Conservation (phyloP, 2,113 vertebrate species). For the Platichthys stellatus region DNA sequence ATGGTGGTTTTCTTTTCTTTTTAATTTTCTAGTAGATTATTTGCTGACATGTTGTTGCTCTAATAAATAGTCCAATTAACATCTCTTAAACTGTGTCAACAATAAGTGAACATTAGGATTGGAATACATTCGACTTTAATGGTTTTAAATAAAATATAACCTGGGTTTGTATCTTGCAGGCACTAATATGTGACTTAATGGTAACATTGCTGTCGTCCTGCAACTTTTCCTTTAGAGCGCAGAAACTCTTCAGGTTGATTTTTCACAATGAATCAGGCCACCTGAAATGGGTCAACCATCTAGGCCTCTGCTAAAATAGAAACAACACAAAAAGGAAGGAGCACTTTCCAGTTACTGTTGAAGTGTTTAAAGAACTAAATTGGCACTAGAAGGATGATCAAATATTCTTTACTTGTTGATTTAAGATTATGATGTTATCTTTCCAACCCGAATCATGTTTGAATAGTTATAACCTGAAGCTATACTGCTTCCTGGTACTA, state of each 20-base stretch:
- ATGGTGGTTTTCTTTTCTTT: too few species aligned
- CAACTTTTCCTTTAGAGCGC: neutral
- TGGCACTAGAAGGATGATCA: neutral
- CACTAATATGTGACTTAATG: neutral
- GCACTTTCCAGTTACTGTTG: neutral
- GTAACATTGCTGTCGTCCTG: neutral
- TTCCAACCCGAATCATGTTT: neutral
- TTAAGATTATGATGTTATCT: neutral
- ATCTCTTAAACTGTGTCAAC: neutral
- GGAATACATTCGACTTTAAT: too few species aligned
- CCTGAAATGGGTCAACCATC: constrained; percentile 39
- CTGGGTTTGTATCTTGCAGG: too few species aligned
- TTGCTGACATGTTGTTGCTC: too few species aligned
- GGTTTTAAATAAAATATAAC: too few species aligned
- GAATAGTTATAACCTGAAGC: neutral
- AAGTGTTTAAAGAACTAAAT: neutral
- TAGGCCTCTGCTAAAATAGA: constrained; percentile 36
- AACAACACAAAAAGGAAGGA: neutral
- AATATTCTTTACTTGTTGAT: neutral
- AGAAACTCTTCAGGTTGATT: neutral
- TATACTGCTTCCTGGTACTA: neutral
- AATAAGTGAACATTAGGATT: neutral
- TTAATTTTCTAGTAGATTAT: too few species aligned
- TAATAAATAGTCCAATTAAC: neutral
- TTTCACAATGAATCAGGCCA: neutral